phyloP scores from a whole-genome alignment of 2,113 vertebrate species.

The Vimba vimba region DNA sequence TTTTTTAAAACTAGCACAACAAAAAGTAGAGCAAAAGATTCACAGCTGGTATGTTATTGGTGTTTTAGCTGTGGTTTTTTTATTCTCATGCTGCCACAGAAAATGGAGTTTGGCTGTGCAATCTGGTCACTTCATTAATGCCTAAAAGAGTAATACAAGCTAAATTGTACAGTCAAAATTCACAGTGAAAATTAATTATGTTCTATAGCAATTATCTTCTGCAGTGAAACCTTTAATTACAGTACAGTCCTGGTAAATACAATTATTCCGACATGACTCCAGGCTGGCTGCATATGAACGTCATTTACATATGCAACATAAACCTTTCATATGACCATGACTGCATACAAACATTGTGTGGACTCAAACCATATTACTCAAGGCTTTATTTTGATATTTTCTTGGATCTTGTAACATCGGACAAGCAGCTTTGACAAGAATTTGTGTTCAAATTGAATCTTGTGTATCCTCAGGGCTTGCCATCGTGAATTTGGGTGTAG shows the following conservation, averaged over 20 bases:
- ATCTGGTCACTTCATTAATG: not conserved
- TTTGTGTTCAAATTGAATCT: not conserved
- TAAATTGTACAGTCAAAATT: not conserved
- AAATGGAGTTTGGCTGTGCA: not conserved
- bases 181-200: not conserved
- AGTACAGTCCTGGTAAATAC: not conserved
- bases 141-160: not conserved
- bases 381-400: slow-evolving; percentile 18
- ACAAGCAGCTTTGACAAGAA: slow-evolving; percentile 1
- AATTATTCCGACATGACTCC: not conserved
- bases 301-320: not conserved
- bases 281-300: not conserved
- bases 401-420: not conserved
- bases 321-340: slow-evolving; percentile 3
- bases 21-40: not conserved
- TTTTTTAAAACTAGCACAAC: not conserved
- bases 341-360: not conserved
- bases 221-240: not conserved
- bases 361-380: not conserved
- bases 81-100: not conserved
- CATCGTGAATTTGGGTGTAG: not conserved
- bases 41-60: not conserved
- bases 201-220: not conserved
- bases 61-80: not conserved
- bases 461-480: not conserved